Conservation (phyloP, 2,113 vertebrate species). For the Gambusia affinis region DNA sequence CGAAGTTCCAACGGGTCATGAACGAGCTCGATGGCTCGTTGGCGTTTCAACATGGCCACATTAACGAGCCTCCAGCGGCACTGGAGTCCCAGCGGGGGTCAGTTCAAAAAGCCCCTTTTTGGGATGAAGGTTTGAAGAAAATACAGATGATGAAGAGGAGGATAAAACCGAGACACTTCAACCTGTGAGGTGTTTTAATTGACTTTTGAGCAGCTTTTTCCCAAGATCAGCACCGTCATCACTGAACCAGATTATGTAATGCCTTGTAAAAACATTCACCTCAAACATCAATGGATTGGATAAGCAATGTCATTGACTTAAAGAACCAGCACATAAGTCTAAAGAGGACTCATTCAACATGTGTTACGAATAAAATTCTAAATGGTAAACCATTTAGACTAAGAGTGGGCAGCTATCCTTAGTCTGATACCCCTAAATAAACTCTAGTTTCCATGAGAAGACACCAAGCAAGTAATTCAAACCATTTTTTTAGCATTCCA, state of each 20-base stretch:
- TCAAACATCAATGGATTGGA: background rate
- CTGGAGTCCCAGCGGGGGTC: too few relatives aligned
- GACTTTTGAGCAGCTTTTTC: background rate
- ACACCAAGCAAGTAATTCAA: too few relatives aligned
- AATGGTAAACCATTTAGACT: background rate
- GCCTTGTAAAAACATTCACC: background rate
- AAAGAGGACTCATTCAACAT: background rate
- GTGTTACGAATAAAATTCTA: background rate
- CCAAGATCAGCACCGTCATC: background rate
- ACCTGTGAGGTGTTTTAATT: background rate
- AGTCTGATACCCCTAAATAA: background rate
- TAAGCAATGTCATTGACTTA: background rate
- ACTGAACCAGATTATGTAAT: background rate
- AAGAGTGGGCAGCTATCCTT: background rate
- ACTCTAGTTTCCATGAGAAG: background rate
- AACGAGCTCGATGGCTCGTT: background rate
- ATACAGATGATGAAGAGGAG: too few relatives aligned
- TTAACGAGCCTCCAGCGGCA: background rate
- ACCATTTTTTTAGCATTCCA: background rate
- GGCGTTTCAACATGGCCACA: background rate
- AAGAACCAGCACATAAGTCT: too few relatives aligned
- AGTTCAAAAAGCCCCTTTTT: too few relatives aligned
- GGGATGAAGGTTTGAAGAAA: too few relatives aligned
- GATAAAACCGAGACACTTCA: background rate
- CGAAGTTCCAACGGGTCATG: background rate